Conservation (phyloP, 2,888 invertebrate genomes). For the Lomographa bimaculata region DNA sequence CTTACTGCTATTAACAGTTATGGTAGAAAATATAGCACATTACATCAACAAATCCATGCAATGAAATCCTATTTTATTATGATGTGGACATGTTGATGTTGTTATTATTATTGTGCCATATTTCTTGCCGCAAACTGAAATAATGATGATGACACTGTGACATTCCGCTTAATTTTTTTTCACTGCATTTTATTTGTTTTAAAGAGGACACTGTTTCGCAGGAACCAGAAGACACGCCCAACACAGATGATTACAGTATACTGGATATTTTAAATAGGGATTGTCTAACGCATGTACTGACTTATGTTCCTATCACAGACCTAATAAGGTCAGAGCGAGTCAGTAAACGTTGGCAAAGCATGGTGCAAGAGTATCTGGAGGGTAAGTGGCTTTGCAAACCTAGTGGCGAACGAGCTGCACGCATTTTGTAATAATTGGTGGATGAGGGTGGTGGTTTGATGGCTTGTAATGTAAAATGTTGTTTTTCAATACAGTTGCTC, state of each 20-base stretch:
- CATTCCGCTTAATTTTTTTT: background rate
- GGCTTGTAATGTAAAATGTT: no score
- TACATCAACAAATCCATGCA: no score
- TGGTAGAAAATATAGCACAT: constrained; percentile 1
- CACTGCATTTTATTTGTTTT: constrained; percentile 1
- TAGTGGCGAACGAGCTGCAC: background rate
- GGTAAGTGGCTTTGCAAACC: constrained; percentile 42
- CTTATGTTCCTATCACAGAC: constrained; percentile 76
- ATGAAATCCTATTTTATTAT: no score
- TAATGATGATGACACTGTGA: no score
- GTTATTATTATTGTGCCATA: background rate
- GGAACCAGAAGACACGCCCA: constrained; percentile 14
- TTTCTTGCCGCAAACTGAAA: background rate
- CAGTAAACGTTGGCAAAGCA: constrained; percentile 80
- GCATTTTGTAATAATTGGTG: no score
- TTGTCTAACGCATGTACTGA: constrained; percentile 79
- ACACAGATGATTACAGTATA: constrained; percentile 49
- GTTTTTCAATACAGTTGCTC: no score
- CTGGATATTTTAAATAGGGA: constrained; percentile 82
- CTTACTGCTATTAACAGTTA: background rate
- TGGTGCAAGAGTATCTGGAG: constrained; percentile 77
- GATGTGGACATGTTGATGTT: background rate
- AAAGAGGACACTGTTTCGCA: constrained; percentile 8
- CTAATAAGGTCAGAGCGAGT: constrained; percentile 83
- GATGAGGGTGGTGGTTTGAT: no score